Conservation (phyloP, 1,140 invertebrate genomes). For the Drosophila pseudoobscura region DNA sequence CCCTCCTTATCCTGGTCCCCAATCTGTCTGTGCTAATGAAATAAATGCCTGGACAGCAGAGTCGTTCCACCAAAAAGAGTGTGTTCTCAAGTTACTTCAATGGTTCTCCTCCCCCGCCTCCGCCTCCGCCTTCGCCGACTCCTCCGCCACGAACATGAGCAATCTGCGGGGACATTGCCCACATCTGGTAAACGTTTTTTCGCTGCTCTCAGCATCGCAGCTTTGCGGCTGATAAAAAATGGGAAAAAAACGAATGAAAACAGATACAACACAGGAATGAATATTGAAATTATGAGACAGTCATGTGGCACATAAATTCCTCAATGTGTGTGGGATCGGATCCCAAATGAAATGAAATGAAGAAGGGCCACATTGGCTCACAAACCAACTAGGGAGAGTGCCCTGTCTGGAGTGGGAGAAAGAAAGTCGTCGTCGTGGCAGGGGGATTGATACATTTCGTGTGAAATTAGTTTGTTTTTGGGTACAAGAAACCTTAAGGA, state of each 20-base stretch:
- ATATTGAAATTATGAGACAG: conserved; percentile 65
- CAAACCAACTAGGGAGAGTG: background rate
- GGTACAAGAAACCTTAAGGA: too few relatives aligned
- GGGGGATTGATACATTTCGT: conserved; percentile 17
- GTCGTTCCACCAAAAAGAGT: conserved; percentile 29
- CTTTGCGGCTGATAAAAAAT: conserved; percentile 26
- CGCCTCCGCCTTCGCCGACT: background rate
- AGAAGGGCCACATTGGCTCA: conserved; percentile 15
- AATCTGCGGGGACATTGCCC: conserved; percentile 67
- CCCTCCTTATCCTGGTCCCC: conserved; percentile 43
- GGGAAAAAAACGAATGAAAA: conserved; percentile 21
- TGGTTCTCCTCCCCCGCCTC: background rate
- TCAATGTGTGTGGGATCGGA: conserved; percentile 79
- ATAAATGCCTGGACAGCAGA: conserved; percentile 73
- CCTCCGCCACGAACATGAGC: conserved; percentile 58
- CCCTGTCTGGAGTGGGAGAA: too few relatives aligned
- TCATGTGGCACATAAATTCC: conserved; percentile 63
- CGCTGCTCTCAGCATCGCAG: too few relatives aligned
- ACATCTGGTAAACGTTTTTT: conserved; percentile 45
- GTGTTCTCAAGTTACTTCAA: conserved; percentile 67
- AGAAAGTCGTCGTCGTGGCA: background rate
- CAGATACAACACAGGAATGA: conserved; percentile 46
- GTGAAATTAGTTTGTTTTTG: conserved; percentile 2
- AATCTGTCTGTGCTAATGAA: conserved; percentile 72
- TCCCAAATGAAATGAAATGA: conserved; percentile 18